Evolutionary conservation across 2,797 vertebrate genomes (phyloP), one percentile per base, ranked within the genome.

Genomic region (Smutsia gigantea): DNA sequence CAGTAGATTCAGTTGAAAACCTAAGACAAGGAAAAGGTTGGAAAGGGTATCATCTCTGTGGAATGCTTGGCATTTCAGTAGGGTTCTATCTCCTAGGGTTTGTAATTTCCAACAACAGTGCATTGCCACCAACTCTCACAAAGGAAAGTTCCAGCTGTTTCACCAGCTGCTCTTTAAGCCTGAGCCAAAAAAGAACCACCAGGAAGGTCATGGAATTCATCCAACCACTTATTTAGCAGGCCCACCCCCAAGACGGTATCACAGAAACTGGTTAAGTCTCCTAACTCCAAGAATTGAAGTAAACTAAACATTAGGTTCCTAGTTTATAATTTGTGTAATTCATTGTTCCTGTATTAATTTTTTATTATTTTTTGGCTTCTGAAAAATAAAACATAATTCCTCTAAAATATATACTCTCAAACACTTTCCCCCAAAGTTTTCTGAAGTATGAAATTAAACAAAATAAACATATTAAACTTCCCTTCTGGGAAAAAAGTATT

Each of bases 121-220:
- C 53, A 57, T 34, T 61, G 92, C 85, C 34, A 97, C 83, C 82
- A 94, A 11, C 82, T 94, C 71, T 95, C 64, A 93, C 34, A 93
- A 90, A 64, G 66, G 9, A 21, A 49, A 86, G 75, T 74, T 96
- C 89, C 90, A 97, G 86, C 93, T 96, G 89, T 90, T 94, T 93
- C 29, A 94, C 55, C 94, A 95, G 71, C 91, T 98, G 92, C 74
- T 87, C 89, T 85, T 77, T 88, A 9, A 95, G 94, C 66, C 77
- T 21, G 42, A 75, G 91, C 84, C 82, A 95, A 95, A 91, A 93
- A 77, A 94, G 42, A 61, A 37, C 21, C 86, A 96, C 34, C 74
- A 92, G 83, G 7, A 86, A 87, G 90, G 74, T 59, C 61, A 92
- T 7, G 49, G 81, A 88, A 68, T 77, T 42, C 19, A 87, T 49